Evolutionary conservation across 2,797 vertebrate species (phyloP).

Genomic region (Mastacembelus armatus): DNA sequence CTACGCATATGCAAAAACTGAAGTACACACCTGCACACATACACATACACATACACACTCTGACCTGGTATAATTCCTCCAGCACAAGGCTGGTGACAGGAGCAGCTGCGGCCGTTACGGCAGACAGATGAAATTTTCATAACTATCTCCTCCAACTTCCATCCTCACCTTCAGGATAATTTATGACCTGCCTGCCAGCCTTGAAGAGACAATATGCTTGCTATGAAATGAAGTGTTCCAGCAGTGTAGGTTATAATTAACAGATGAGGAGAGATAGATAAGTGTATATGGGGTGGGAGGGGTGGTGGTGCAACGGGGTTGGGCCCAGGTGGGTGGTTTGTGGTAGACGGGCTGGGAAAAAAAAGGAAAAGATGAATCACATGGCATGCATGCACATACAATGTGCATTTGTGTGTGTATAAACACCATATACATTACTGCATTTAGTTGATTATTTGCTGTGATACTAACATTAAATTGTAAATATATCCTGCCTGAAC

Average conservation of each 20-base stretch:
- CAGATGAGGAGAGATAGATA: slow-evolving; percentile 88
- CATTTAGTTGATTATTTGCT: slow-evolving; percentile 47
- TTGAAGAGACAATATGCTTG: slow-evolving; percentile 99
- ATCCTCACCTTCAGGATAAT: slow-evolving; percentile 99
- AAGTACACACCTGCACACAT: slow-evolving; percentile 36
- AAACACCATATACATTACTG: slow-evolving; percentile 67
- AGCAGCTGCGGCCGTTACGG: slow-evolving; percentile 98
- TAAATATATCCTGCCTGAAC: not conserved
- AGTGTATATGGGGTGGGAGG: slow-evolving; percentile 58
- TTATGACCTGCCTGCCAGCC: slow-evolving; percentile 96
- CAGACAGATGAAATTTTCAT: slow-evolving; percentile 99
- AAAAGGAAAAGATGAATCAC: slow-evolving; percentile 31
- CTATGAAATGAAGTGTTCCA: slow-evolving; percentile 98
- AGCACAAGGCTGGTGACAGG: slow-evolving; percentile 91
- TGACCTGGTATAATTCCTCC: slow-evolving; percentile 92
- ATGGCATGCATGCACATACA: slow-evolving; percentile 29
- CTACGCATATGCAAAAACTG: slow-evolving; percentile 34
- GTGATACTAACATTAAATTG: slow-evolving; percentile 15
- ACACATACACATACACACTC: slow-evolving; percentile 43
- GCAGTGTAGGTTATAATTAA: slow-evolving; percentile 99
- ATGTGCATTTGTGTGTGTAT: slow-evolving; percentile 36
- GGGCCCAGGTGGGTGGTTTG: slow-evolving; percentile 37
- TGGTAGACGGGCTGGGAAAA: slow-evolving; percentile 15
- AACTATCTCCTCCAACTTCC: slow-evolving; percentile 99
- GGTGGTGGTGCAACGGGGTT: slow-evolving; percentile 12